Base-by-base conservation (phyloP, 2,797 vertebrate genomes). In the Lophotriccus pileatus region DNA sequence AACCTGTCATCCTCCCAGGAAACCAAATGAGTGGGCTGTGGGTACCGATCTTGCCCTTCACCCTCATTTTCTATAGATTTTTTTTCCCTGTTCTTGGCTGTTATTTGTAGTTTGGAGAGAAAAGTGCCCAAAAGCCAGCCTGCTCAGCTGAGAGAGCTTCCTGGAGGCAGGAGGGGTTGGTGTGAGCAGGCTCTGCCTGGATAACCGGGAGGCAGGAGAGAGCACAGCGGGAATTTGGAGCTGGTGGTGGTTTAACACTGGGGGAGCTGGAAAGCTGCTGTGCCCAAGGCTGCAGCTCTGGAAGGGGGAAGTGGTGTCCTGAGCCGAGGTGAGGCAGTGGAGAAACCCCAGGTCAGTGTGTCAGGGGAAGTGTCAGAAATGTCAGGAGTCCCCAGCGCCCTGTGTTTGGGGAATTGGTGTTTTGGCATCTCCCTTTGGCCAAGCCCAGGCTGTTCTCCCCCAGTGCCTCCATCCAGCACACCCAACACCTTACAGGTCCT, bases 401-500 rank as follows among this genome's bases (percentile, higher is more conserved):
- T 0, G 25, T 0, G 7, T 20, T 3, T 6, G 16, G 64, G 32
- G 39, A 18, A 25, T 15, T 7, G 17, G 34, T 43, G 41, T 19
- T 47, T 3, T 2, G 0, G 28, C 12, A 7, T 2, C 34, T 67
- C 63, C 52, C 64, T 44, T 5, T 1, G 12, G 62, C 47, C 32
- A 0, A 8, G 67, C 19, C 22, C 0, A 0, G 76, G 50, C 0
- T 20, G 32, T 16, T 62, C 62, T 39, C 22, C 50, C 25, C 13
- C 23, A 14, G 0, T 0, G 1, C 34, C 68, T 5, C 34, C 66
- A 22, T 7, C 76, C 80, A 41, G 0, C 3, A 3, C 5, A 3
- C 5, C 85, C 68, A 4, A 0, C 1, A 0, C 0, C 0, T 12
- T 4, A 1, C 1, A 6, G 27, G 59, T 0, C 25, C 83, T 32